phyloP scores from a whole-genome alignment of 2,888 invertebrate species.

The Abrostola triplasia region DNA sequence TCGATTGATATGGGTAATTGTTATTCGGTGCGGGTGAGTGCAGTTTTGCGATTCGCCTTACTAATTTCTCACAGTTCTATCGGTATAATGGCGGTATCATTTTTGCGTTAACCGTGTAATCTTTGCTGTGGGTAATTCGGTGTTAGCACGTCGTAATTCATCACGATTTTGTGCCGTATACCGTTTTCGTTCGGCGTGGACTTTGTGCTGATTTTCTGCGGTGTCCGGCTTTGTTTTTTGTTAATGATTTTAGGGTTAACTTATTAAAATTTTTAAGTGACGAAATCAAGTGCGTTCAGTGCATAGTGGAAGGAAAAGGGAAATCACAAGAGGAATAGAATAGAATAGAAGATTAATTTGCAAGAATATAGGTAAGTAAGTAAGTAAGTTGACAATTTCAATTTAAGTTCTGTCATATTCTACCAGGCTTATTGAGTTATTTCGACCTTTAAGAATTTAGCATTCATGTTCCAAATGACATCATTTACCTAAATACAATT shows the following conservation, averaged over 20 bases:
- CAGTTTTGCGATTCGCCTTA: conserved; percentile 62
- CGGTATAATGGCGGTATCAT: conserved; percentile 58
- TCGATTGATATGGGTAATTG: conserved; percentile 57
- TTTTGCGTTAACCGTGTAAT: conserved; percentile 68
- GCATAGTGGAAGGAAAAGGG: background rate
- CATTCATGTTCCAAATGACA: too few species aligned
- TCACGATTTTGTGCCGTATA: conserved; percentile 57
- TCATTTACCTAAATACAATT: too few species aligned
- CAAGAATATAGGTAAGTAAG: too few species aligned
- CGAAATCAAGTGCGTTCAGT: background rate
- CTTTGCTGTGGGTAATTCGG: conserved; percentile 65
- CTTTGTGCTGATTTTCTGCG: conserved; percentile 18
- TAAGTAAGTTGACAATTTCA: too few species aligned
- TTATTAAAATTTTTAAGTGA: background rate
- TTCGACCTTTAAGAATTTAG: too few species aligned
- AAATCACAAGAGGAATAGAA: too few species aligned
- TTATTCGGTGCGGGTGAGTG: conserved; percentile 56
- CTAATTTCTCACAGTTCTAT: conserved; percentile 64
- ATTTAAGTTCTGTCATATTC: too few species aligned
- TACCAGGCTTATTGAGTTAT: conserved; percentile 1
- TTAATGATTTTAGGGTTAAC: background rate
- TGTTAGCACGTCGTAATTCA: conserved; percentile 75
- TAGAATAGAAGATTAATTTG: too few species aligned
- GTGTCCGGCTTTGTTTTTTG: conserved; percentile 6
- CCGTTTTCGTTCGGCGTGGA: conserved; percentile 46